phyloP scores from a whole-genome alignment of 2,888 invertebrate genomes.

The Seladonia tumulorum region DNA sequence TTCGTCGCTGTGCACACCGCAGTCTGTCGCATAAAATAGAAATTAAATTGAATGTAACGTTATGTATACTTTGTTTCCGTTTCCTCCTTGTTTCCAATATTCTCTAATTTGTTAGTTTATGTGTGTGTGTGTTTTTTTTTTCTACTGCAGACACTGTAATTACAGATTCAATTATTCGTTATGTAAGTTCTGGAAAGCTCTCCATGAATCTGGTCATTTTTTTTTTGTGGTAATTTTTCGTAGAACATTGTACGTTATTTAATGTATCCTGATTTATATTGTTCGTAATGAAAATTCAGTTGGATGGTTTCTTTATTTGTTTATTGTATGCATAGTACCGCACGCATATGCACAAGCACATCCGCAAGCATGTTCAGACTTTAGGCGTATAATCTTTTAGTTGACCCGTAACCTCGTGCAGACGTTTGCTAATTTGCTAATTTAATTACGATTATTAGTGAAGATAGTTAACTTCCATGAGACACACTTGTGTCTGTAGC shows the following conservation, averaged over 20 bases:
- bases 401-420: not conserved
- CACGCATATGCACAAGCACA: not conserved
- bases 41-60: not conserved
- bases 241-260: not conserved
- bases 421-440: not conserved
- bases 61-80: slow-evolving; percentile 1
- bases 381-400: not conserved
- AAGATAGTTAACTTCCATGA: no score
- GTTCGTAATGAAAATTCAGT: no score
- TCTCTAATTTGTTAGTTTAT: not conserved
- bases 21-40: not conserved
- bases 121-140: no score
- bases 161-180: not conserved
- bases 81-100: not conserved
- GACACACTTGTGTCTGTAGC: no score
- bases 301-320: no score
- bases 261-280: no score
- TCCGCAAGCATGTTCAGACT: not conserved
- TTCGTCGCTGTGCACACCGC: not conserved
- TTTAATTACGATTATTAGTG: not conserved
- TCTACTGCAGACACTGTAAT: not conserved
- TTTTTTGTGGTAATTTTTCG: not conserved
- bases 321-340: not conserved
- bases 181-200: not conserved
- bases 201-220: not conserved